A percentile compares a stretch with the other conserved stretches of the same genome.
Conservation (phyloP, 2,888 invertebrate species). For the Stramonita haemastoma region DNA sequence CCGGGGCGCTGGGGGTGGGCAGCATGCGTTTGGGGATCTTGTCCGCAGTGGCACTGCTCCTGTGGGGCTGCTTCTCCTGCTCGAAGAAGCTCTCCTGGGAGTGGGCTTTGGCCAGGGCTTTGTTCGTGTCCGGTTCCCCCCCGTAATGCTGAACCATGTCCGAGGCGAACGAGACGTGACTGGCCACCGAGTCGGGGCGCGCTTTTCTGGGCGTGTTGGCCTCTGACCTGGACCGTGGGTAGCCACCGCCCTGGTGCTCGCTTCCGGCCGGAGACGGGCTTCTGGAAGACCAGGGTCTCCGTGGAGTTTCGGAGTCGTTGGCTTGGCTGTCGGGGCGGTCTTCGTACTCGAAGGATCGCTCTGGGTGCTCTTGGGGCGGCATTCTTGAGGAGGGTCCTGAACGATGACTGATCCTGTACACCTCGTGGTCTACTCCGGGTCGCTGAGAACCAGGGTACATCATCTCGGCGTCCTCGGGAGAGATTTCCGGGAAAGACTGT, state of each 20-base stretch:
- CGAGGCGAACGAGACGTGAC: slow-evolving; percentile 47
- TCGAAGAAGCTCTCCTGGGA: slow-evolving; percentile 70
- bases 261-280: neutral
- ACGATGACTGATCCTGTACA: slow-evolving; percentile 61
- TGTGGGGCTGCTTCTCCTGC: slow-evolving; percentile 47
- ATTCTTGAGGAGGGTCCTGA: slow-evolving; percentile 49
- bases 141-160: slow-evolving; percentile 13
- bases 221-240: slow-evolving; percentile 39
- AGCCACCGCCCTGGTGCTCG: neutral
- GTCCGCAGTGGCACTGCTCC: slow-evolving; percentile 38
- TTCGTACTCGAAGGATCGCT: neutral
- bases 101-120: slow-evolving; percentile 56
- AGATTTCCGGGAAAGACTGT: slow-evolving; percentile 66
- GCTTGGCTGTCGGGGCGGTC: slow-evolving; percentile 42
- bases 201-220: slow-evolving; percentile 27
- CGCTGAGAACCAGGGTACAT: slow-evolving; percentile 47
- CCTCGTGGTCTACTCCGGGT: slow-evolving; percentile 61
- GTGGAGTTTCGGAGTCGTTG: slow-evolving; percentile 46
- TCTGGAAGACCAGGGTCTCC: neutral
- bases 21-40: slow-evolving; percentile 65
- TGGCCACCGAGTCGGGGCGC: slow-evolving; percentile 47
- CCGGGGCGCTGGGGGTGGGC: slow-evolving; percentile 60
- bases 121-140: slow-evolving; percentile 44
- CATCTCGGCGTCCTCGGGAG: slow-evolving; percentile 64
- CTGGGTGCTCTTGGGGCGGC: slow-evolving; percentile 52